Evolutionary conservation across 2,797 vertebrate species (phyloP), one percentile per base, ranked within the genome.

Genomic region (Lithobates sylvaticus): DNA sequence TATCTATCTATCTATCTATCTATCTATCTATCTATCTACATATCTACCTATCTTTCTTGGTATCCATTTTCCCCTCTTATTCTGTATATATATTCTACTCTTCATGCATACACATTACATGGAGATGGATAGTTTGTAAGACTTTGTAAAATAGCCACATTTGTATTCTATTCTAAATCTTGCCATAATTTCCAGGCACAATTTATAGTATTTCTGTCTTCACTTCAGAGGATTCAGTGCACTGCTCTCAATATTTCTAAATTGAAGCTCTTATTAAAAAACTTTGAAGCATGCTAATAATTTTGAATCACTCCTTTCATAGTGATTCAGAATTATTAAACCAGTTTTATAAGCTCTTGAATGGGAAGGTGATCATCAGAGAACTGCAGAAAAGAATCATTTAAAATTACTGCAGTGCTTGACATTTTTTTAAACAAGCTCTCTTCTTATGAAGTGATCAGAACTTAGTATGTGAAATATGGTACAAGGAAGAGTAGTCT

Each of bases 281-380:
- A 93, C 90, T 92, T 92, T 91, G 90, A 93, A 93, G 90, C 80
- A 92, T 90, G 93, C 93, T 93, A 92, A 92, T 90, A 90, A 92
- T 93, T 94, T 93, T 90, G 93, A 92, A 95, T 94, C 90, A 91
- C 89, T 92, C 83, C 90, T 89, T 90, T 91, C 89, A 90, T 87
- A 92, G 89, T 92, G 93, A 93, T 94, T 94, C 93, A 91, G 92
- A 93, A 94, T 94, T 93, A 94, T 92, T 90, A 90, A 89, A 94
- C 85, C 84, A 90, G 89, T 93, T 93, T 94, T 92, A 93, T 92
- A 94, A 92, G 91, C 89, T 91, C 92, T 94, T 93, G 91, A 93
- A 94, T 93, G 93, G 91, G 88, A 87, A 94, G 91, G 91, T 95
- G 93, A 94, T 94, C 91, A 94, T 94, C 92, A 94, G 91, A 94